Percentiles rank a stretch among this genome's conserved stretches.
These are phyloP conservation scores for Cosmia pyralina DNA, from an alignment of 2,888 invertebrate species.

Conservation along the genomic window DNA sequence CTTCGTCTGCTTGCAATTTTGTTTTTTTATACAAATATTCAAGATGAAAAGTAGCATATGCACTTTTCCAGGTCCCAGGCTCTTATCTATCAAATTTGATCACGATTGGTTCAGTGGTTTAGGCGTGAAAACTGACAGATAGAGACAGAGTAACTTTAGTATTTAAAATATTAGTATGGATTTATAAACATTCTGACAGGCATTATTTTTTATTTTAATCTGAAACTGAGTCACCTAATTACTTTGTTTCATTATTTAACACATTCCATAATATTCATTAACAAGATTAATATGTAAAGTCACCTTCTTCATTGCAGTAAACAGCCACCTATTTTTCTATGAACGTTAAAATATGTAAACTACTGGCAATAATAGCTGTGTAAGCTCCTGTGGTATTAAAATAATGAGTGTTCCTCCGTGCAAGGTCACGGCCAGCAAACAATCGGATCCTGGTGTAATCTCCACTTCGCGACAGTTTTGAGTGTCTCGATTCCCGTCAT, in stretches of 20 bases:
- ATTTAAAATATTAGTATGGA: too few relatives aligned
- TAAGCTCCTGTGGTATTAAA: constrained; percentile 66
- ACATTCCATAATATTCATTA: not conserved
- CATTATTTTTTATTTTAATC: too few relatives aligned
- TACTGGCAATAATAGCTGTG: constrained; percentile 49
- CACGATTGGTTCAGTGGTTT: too few relatives aligned
- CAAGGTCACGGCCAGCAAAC: constrained; percentile 79
- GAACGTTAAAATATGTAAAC: constrained; percentile 51
- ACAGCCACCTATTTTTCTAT: constrained; percentile 6
- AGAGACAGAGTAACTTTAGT: too few relatives aligned
- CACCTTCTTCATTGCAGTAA: constrained; percentile 27
- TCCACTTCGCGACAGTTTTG: constrained; percentile 71
- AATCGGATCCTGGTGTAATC: constrained; percentile 74
- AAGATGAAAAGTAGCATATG: too few relatives aligned
- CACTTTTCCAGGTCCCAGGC: too few relatives aligned
- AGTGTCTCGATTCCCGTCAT: constrained; percentile 70
- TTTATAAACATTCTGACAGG: too few relatives aligned
- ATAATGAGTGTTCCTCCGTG: constrained; percentile 74
- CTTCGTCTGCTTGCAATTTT: too few relatives aligned
- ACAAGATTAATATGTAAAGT: constrained; percentile 28
- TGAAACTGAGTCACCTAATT: not conserved
- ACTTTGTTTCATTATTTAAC: not conserved
- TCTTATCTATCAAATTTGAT: too few relatives aligned
- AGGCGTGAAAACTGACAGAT: too few relatives aligned
- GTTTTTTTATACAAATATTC: too few relatives aligned